Evolutionary conservation across 2,113 vertebrate genomes (phyloP).

Genomic region (Falco punctatus): DNA sequence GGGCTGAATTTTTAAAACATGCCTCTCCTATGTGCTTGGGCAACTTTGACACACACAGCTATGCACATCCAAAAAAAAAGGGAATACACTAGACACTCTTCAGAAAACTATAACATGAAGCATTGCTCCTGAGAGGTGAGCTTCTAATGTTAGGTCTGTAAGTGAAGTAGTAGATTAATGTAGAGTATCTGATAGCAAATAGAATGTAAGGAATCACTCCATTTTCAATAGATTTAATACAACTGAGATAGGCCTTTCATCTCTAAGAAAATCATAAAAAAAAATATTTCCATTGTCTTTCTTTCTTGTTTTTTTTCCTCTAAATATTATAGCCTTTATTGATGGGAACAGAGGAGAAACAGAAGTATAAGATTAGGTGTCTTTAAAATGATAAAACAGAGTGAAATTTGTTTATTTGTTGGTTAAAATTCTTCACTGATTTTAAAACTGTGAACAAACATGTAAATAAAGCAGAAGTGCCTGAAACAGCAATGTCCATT

Average conservation of each 20-base stretch:
- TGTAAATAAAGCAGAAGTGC: not conserved
- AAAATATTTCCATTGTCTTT: not conserved
- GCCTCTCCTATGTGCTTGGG: not conserved
- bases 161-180: not conserved
- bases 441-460: not conserved
- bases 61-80: not conserved
- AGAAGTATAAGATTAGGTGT: not conserved
- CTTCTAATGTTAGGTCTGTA: not conserved
- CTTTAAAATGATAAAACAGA: not conserved
- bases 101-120: not conserved
- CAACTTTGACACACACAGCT: not conserved
- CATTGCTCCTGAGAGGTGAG: not conserved
- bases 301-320: not conserved
- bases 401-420: not conserved
- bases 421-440: not conserved
- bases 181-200: not conserved
- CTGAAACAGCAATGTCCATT: not conserved
- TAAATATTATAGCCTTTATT: not conserved
- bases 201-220: not conserved
- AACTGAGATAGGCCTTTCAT: not conserved
- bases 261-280: not conserved
- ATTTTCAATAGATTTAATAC: not conserved
- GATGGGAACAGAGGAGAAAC: not conserved
- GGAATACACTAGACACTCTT: not conserved
- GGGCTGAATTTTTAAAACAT: not conserved